A percentile compares a stretch with the other conserved stretches of the same genome.
phyloP scores from a whole-genome alignment of 2,113 vertebrate genomes.

The Pollachius pollachius region DNA sequence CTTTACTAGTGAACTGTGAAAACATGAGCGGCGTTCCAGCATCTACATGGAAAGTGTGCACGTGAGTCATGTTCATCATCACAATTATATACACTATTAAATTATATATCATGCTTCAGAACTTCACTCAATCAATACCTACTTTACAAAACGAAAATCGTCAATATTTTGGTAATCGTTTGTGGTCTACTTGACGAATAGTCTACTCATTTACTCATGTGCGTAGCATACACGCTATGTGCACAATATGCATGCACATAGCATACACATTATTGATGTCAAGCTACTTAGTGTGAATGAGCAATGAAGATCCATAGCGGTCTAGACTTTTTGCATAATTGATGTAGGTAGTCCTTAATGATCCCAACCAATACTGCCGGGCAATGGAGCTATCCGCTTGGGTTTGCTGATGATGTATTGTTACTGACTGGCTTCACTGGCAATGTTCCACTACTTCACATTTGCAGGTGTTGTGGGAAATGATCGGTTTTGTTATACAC shows the following conservation, averaged over 20 bases:
- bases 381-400: slow-evolving; percentile 40
- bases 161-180: too few relatives aligned
- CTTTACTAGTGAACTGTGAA: too few relatives aligned
- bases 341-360: slow-evolving; percentile 43
- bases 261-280: slow-evolving; percentile 12
- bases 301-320: not conserved
- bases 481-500: slow-evolving; percentile 40
- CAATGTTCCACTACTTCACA: slow-evolving; percentile 10
- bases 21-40: too few relatives aligned
- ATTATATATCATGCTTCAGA: too few relatives aligned
- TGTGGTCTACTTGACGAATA: too few relatives aligned
- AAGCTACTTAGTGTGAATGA: not conserved
- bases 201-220: too few relatives aligned
- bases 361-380: slow-evolving; percentile 43
- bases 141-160: too few relatives aligned
- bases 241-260: slow-evolving; percentile 13
- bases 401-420: slow-evolving; percentile 46
- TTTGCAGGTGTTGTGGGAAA: slow-evolving; percentile 55
- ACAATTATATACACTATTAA: too few relatives aligned
- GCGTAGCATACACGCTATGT: not conserved
- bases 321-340: slow-evolving; percentile 25
- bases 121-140: too few relatives aligned
- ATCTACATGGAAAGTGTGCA: too few relatives aligned
- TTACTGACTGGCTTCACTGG: slow-evolving; percentile 31
- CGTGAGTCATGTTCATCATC: too few relatives aligned